Conservation (phyloP, 2,797 vertebrate genomes). For the Rhyacichthys aspro region DNA sequence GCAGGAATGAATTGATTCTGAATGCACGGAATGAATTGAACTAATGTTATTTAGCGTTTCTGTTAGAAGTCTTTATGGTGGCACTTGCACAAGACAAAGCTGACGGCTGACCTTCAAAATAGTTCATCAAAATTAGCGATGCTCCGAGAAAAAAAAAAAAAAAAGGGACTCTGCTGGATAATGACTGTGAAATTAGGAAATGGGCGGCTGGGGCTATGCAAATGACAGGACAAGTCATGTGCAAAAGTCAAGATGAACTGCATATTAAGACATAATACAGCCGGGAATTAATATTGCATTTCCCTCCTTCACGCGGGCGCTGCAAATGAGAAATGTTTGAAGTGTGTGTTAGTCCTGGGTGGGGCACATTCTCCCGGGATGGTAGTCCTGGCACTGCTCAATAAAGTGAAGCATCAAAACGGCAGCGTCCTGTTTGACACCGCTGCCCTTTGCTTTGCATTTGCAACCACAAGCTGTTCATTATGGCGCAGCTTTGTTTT, state of each 20-base stretch:
- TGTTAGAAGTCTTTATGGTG: constrained; percentile 1
- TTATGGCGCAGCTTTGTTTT: constrained; percentile 70
- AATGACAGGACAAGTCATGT: constrained; percentile 95
- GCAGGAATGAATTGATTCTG: constrained; percentile 50
- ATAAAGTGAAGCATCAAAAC: constrained; percentile 62
- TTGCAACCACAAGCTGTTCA: constrained; percentile 64
- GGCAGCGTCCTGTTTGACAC: constrained; percentile 62
- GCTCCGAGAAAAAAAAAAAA: constrained; percentile 82
- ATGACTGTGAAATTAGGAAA: constrained; percentile 99
- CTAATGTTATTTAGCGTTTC: constrained; percentile 2
- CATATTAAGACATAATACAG: constrained; percentile 92
- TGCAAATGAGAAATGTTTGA: constrained; percentile 60
- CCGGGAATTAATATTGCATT: constrained; percentile 90
- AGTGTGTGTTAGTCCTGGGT: constrained; percentile 59
- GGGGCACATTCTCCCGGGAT: constrained; percentile 38
- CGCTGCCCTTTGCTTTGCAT: constrained; percentile 66
- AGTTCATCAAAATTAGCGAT: constrained; percentile 99
- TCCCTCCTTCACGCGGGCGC: constrained; percentile 40
- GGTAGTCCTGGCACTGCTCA: constrained; percentile 30
- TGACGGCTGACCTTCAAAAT: constrained; percentile 93
- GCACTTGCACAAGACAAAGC: constrained; percentile 49
- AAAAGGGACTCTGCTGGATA: constrained; percentile 91
- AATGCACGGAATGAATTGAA: constrained; percentile 25
- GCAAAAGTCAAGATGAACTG: constrained; percentile 95
- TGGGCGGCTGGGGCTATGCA: constrained; percentile 90